Evolutionary conservation across 2,888 invertebrate genomes (phyloP), one percentile per base, ranked within the genome.

Genomic region (Ornithoptera priamus): DNA sequence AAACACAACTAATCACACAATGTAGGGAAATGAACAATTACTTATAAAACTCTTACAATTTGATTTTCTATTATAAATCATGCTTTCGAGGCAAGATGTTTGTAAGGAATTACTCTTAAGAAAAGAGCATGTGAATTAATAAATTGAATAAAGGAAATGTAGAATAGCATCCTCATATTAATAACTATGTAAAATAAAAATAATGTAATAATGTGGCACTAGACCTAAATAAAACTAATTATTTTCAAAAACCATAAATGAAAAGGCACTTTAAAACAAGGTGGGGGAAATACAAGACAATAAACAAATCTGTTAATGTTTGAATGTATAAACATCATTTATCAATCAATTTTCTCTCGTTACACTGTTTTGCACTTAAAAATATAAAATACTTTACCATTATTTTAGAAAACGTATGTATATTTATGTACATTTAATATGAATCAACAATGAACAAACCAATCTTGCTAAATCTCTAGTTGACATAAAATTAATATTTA

Each of bases 331-430:
- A 30, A 80, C 79, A 81, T 80, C 65, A 53, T 78, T 81, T 80
- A 78, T 85, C 79, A 79, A 82, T 82, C 79, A 84, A 83, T 82
- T 84, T 86, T 90, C 90, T 90, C 90, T 90, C 91, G 89, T 90
- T 87, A 90, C 90, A 91, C 87, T 86, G 87, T 82, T 85, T 89
- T 90, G 86, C 88, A 83, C 90, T 92, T 91, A 91, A 82, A 87
- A 85, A 83, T 89, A 89, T 79, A 84, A 87, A 84, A 86, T 83
- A 85, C 84, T 83, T 80, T 72, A 75, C 74, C 81, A n/a, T 82
- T 82, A 79, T 79, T 83, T 83, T 82, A 78, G 80, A 82, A 85
- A 84, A 85, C 53, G 66, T 62, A 62, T 69, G 24, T 65, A 65
- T 69, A 85, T 85, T 85, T 82, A 89, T 89, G 81, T 88, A 88